A percentile compares a stretch with the other conserved stretches of the same genome.
Evolutionary conservation across 2,113 vertebrate species (phyloP).

Genomic region (Gasterosteus nipponicus): DNA sequence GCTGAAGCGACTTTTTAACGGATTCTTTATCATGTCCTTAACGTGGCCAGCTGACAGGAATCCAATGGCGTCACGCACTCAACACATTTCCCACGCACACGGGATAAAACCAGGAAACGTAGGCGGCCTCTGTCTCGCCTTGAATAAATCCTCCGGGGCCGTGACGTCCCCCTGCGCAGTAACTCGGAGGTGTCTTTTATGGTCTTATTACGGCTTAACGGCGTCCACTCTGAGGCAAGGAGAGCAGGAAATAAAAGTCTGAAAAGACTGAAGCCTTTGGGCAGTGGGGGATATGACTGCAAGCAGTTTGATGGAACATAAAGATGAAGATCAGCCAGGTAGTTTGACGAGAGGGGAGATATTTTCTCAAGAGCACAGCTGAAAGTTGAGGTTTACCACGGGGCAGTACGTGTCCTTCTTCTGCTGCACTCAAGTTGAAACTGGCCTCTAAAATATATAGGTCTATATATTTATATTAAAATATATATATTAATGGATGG

Average conservation of each 20-base stretch:
- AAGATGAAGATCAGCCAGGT: constrained; percentile 53
- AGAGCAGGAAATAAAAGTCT: constrained; percentile 43
- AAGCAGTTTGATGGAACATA: constrained; percentile 32
- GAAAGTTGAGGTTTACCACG: background rate
- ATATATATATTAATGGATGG: background rate
- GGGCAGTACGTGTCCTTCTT: background rate
- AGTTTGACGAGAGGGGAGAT: constrained; percentile 1
- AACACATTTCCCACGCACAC: constrained; percentile 52
- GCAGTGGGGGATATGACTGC: constrained; percentile 12
- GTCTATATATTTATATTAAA: too few relatives aligned
- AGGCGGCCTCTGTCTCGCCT: constrained; percentile 44
- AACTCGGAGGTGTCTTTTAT: constrained; percentile 65
- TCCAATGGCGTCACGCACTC: constrained; percentile 56
- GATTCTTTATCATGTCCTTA: constrained; percentile 70
- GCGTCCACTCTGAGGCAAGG: constrained; percentile 53
- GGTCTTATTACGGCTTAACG: constrained; percentile 66
- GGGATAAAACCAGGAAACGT: constrained; percentile 66
- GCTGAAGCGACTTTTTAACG: constrained; percentile 53
- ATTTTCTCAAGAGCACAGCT: constrained; percentile 18
- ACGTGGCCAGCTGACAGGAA: constrained; percentile 71
- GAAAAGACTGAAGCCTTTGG: constrained; percentile 31
- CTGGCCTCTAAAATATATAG: background rate
- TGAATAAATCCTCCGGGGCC: constrained; percentile 59
- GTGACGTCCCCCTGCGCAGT: constrained; percentile 40
- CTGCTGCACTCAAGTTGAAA: background rate